phyloP scores from a whole-genome alignment of 2,797 vertebrate species.

The Peromyscus nudipes region DNA sequence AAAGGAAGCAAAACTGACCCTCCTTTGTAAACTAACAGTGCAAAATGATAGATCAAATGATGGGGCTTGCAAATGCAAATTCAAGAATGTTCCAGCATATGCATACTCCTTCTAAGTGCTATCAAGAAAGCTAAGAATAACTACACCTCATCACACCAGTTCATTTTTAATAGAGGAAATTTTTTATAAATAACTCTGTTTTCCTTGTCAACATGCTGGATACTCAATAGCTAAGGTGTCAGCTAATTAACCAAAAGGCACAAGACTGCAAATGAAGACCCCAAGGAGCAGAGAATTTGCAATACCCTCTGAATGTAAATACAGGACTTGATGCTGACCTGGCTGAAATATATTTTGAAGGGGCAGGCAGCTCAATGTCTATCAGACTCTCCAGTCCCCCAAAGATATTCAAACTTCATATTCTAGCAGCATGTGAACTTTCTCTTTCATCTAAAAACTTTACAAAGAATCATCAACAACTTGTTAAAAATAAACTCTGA shows the following conservation, averaged over 20 bases:
- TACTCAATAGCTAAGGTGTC: conserved; percentile 36
- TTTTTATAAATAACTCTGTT: not conserved
- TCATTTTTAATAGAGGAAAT: not conserved
- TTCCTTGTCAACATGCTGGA: conserved; percentile 28
- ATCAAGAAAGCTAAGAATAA: conserved; percentile 21
- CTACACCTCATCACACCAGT: conserved; percentile 10
- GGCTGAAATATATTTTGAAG: not conserved
- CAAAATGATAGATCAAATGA: conserved; percentile 53
- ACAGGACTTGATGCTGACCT: not conserved
- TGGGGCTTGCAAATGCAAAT: not conserved
- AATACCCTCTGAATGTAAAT: not conserved
- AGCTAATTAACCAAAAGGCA: not conserved
- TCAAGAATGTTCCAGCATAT: conserved; percentile 39
- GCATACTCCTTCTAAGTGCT: conserved; percentile 26
- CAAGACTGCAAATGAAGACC: not conserved
- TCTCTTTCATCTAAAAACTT: not conserved
- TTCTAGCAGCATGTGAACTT: not conserved
- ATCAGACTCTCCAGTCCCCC: not conserved
- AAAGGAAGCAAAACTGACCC: conserved; percentile 39
- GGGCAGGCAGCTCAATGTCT: not conserved
- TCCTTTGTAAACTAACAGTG: conserved; percentile 54
- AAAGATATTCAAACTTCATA: not conserved
- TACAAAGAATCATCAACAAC: not conserved
- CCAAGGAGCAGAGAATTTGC: not conserved
- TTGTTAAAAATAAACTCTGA: not conserved